A percentile compares a stretch with the other conserved stretches of the same genome.
Evolutionary conservation across 2,113 vertebrate genomes (phyloP).

Genomic region (Eudyptes chrysolophus): DNA sequence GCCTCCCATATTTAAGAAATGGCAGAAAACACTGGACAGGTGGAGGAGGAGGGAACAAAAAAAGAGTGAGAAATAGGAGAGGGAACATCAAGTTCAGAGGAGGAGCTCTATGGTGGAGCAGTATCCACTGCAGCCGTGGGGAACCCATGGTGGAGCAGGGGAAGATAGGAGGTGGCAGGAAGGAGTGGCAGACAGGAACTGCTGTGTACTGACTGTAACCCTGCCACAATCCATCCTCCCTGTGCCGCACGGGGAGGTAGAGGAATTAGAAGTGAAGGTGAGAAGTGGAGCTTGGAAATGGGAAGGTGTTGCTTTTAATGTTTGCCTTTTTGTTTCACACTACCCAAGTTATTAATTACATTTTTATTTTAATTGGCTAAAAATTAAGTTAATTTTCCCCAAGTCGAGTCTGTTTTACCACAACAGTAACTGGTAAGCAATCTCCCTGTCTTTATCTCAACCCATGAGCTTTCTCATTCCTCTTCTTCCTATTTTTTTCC

Average conservation of each 20-base stretch:
- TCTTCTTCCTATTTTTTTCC: background rate
- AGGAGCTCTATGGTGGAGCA: background rate
- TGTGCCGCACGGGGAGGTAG: background rate
- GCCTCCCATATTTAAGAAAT: background rate
- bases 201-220: background rate
- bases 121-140: background rate
- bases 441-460: background rate
- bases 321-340: background rate
- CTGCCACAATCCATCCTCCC: no score
- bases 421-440: background rate
- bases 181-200: background rate
- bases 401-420: background rate
- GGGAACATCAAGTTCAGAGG: background rate
- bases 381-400: background rate
- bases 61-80: background rate
- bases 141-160: background rate
- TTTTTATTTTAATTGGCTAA: background rate
- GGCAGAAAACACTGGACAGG: background rate
- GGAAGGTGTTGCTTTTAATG: background rate
- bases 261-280: background rate
- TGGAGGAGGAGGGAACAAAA: background rate
- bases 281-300: background rate
- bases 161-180: background rate
- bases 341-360: background rate
- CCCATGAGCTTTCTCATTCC: background rate